Evolutionary conservation across 64 coral and sea anemone genomes (phyloP).

Genomic region (Platygyra sinensis): DNA sequence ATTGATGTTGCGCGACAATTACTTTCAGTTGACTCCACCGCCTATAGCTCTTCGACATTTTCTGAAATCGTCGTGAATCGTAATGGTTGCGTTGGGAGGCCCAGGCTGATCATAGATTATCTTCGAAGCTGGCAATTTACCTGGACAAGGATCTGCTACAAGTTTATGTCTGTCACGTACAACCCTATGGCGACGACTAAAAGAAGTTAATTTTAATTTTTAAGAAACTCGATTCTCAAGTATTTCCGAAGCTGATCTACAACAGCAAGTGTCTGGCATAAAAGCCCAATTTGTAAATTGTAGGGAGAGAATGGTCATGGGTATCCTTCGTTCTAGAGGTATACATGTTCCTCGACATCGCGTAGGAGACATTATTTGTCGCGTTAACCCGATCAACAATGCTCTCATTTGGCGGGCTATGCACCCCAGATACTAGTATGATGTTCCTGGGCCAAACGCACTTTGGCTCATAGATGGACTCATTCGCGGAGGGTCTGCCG

Average conservation of each 20-base stretch:
- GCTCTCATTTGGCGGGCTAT: constrained; percentile 33
- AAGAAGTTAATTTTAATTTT: constrained; percentile 40
- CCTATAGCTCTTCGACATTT: neutral
- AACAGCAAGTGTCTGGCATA: too few relatives aligned
- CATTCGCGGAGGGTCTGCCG: constrained; percentile 19
- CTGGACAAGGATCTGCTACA: constrained; percentile 55
- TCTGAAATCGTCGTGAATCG: constrained; percentile 17
- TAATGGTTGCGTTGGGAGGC: constrained; percentile 47
- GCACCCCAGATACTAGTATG: neutral
- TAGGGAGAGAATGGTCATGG: constrained; percentile 49
- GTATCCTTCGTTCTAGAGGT: constrained; percentile 34
- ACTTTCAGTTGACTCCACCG: neutral
- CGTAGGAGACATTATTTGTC: constrained; percentile 45
- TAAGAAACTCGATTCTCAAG: constrained; percentile 32
- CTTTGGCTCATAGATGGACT: constrained; percentile 53
- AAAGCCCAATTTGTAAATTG: constrained; percentile 45
- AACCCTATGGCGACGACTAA: constrained; percentile 50
- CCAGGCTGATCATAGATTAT: constrained; percentile 23
- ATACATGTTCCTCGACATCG: constrained; percentile 49
- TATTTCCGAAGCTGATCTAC: too few relatives aligned
- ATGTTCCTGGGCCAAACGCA: constrained; percentile 40
- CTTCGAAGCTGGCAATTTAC: constrained; percentile 52
- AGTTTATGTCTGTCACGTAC: constrained; percentile 47
- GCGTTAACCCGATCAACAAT: constrained; percentile 44
- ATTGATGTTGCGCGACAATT: constrained; percentile 14